Percentiles rank a stretch among this genome's conserved stretches.
Evolutionary conservation across 2,888 invertebrate species (phyloP).

Genomic region (Arctia plantaginis): DNA sequence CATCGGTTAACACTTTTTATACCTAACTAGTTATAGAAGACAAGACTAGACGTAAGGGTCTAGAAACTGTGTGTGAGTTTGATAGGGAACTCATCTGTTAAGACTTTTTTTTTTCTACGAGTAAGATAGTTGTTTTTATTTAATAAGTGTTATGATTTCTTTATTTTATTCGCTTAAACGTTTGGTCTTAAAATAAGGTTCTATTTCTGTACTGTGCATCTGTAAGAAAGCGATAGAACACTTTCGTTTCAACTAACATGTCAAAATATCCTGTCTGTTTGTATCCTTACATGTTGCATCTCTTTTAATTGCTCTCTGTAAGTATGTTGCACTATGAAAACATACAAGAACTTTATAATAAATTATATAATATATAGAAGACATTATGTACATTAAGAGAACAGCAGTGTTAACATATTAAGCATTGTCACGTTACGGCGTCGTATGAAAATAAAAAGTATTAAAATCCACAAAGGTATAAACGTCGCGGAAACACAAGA

Average conservation of each 20-base stretch:
- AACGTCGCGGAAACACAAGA: neutral
- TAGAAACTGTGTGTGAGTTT: neutral
- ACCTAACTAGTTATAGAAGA: constrained; percentile 3
- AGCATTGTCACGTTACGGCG: neutral
- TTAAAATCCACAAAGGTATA: neutral
- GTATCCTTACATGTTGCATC: no score
- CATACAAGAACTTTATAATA: neutral
- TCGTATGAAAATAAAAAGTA: neutral
- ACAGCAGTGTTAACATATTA: neutral
- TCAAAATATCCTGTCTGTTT: neutral
- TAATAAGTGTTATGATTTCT: neutral
- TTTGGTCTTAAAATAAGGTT: neutral
- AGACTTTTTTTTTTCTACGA: no score
- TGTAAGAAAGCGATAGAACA: neutral
- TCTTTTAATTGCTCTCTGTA: no score
- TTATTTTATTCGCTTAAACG: neutral
- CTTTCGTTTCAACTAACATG: no score
- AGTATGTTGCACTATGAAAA: neutral
- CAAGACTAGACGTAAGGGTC: neutral
- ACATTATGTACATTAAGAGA: neutral
- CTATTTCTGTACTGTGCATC: neutral
- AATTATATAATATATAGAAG: no score
- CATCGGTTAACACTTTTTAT: neutral
- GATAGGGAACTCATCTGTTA: neutral
- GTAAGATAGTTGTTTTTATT: neutral